phyloP scores from a whole-genome alignment of 2,888 invertebrate genomes.

The Penaeus monodon region DNA sequence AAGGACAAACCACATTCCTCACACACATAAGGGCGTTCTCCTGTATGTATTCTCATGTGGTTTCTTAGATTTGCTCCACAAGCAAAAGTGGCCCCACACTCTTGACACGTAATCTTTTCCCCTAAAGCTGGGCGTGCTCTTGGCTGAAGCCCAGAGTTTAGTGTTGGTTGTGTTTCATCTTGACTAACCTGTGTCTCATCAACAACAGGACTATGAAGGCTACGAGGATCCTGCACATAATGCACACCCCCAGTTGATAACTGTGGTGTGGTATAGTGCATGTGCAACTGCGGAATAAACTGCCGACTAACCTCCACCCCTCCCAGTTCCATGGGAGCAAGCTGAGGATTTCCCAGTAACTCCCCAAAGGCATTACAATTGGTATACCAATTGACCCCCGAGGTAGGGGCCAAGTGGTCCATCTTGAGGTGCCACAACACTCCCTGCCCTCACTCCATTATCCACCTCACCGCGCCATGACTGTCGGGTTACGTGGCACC shows the following conservation, averaged over 20 bases:
- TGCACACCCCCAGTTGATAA: slow-evolving; percentile 37
- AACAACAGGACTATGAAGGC: slow-evolving; percentile 7
- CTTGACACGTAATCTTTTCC: slow-evolving; percentile 42
- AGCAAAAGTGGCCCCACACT: slow-evolving; percentile 50
- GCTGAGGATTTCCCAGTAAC: slow-evolving; percentile 36
- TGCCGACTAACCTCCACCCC: slow-evolving; percentile 40
- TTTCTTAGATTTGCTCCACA: slow-evolving; percentile 51
- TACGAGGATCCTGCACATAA: slow-evolving; percentile 35
- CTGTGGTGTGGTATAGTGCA: slow-evolving; percentile 29
- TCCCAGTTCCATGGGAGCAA: slow-evolving; percentile 33
- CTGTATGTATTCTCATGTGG: slow-evolving; percentile 60
- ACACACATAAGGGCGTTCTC: slow-evolving; percentile 61
- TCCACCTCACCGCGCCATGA: slow-evolving; percentile 52
- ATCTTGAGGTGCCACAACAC: slow-evolving; percentile 41
- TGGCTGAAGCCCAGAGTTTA: neutral
- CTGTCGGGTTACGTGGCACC: slow-evolving; percentile 57
- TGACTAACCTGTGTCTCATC: slow-evolving; percentile 6
- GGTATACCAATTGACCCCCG: slow-evolving; percentile 49
- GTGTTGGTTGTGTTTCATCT: neutral
- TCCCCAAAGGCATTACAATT: slow-evolving; percentile 56
- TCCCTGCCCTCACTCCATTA: slow-evolving; percentile 47
- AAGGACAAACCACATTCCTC: slow-evolving; percentile 62
- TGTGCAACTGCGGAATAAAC: slow-evolving; percentile 16
- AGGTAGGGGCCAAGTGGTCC: slow-evolving; percentile 48
- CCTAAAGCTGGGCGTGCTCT: slow-evolving; percentile 9